Evolutionary conservation across 2,113 vertebrate genomes (phyloP).

Genomic region (Coturnix japonica): DNA sequence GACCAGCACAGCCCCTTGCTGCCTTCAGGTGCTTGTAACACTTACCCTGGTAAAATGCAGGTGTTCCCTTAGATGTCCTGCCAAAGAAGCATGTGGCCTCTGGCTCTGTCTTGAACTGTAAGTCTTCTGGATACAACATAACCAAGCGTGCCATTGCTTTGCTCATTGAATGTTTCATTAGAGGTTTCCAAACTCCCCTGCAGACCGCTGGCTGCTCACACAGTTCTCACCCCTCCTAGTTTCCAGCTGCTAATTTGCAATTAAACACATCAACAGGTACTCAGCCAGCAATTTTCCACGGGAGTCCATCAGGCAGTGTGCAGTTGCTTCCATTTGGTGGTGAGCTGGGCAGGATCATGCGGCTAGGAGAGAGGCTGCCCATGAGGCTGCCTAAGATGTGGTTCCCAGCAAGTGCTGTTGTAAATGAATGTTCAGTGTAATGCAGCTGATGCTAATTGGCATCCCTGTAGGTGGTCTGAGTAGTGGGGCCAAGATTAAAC

Average conservation of each 20-base stretch:
- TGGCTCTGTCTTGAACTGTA: neutral
- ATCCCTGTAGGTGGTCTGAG: constrained; percentile 55
- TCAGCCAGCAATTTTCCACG: fast-evolving
- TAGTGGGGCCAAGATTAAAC: neutral
- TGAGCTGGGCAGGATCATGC: fast-evolving
- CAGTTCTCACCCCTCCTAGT: neutral
- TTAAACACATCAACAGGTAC: neutral
- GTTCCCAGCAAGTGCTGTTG: neutral
- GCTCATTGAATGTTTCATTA: fast-evolving
- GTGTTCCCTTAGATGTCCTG: neutral
- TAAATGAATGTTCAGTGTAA: constrained; percentile 30
- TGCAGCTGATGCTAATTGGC: constrained; percentile 6
- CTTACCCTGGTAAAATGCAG: neutral
- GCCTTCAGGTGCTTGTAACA: neutral
- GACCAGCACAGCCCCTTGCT: neutral
- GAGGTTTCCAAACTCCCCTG: constrained; percentile 6
- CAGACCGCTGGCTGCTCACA: neutral
- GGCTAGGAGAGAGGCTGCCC: constrained; percentile 18
- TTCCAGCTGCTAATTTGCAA: constrained; percentile 53
- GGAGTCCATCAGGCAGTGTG: fast-evolving
- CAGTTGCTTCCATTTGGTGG: neutral
- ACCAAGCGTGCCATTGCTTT: fast-evolving
- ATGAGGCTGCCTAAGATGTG: constrained; percentile 47
- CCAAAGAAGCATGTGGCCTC: constrained; percentile 4
- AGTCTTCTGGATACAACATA: neutral